Percentiles rank a stretch among this genome's conserved stretches.
phyloP scores from a whole-genome alignment of 2,888 invertebrate genomes.

The Sminthurinus aureus region DNA sequence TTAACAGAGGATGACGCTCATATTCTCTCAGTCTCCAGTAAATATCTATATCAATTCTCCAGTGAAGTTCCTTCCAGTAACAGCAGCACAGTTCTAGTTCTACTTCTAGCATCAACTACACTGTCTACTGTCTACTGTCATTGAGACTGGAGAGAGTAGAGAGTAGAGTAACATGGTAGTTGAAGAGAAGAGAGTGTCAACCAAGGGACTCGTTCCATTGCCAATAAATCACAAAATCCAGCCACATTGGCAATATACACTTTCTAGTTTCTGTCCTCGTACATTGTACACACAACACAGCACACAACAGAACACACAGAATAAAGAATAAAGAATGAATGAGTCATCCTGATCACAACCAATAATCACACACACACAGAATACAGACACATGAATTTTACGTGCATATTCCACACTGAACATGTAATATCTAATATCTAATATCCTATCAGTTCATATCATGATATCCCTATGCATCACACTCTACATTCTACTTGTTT shows the following conservation, averaged over 20 bases:
- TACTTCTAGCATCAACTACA: neutral
- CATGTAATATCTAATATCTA: too few species aligned
- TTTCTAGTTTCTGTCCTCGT: neutral
- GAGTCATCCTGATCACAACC: neutral
- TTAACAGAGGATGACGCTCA: neutral
- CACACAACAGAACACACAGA: neutral
- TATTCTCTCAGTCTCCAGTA: neutral
- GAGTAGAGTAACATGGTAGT: neutral
- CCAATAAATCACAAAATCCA: conserved; percentile 54
- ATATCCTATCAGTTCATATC: too few species aligned
- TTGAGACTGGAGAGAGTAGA: neutral
- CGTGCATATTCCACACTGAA: neutral
- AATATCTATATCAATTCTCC: neutral
- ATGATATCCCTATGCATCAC: too few species aligned
- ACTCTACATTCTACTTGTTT: too few species aligned
- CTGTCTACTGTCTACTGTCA: neutral
- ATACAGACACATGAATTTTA: neutral
- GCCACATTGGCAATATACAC: neutral
- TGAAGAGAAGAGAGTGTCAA: neutral
- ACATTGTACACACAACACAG: neutral
- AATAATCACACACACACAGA: neutral
- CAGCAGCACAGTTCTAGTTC: neutral
- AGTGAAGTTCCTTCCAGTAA: neutral
- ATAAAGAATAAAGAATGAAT: neutral
- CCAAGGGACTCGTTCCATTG: conserved; percentile 45